Evolutionary conservation across 2,888 invertebrate species (phyloP).

Genomic region (Leucophenga maculata): DNA sequence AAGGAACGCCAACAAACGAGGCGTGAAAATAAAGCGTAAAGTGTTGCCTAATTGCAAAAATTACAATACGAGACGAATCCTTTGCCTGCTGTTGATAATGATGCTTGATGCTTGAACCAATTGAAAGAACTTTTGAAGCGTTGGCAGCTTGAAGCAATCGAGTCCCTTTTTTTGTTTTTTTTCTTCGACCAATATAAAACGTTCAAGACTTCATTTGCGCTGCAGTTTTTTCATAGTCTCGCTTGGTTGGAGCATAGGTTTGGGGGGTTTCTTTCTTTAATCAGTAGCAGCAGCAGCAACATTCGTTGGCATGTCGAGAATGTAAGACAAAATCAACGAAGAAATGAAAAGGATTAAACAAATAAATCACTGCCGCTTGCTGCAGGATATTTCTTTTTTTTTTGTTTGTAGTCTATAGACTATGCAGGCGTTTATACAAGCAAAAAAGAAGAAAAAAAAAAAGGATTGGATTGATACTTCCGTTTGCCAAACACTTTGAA

Average conservation of each 20-base stretch:
- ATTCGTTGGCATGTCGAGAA: background rate
- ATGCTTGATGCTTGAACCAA: constrained; percentile 7
- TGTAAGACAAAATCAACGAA: constrained; percentile 48
- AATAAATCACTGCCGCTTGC: constrained; percentile 56
- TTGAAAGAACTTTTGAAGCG: background rate
- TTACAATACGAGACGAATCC: background rate
- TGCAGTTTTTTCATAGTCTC: no score
- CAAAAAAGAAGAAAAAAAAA: constrained; percentile 38
- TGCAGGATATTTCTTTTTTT: constrained; percentile 48
- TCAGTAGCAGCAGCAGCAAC: background rate
- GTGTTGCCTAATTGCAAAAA: constrained; percentile 16
- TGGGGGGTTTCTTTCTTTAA: background rate
- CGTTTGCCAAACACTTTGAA: background rate
- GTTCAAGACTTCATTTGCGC: no score
- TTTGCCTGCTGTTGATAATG: background rate
- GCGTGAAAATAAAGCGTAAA: background rate
- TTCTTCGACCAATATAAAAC: background rate
- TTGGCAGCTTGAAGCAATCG: background rate
- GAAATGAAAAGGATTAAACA: constrained; percentile 60
- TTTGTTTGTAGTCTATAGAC: background rate
- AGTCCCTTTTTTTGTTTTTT: background rate
- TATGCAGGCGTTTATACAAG: constrained; percentile 5
- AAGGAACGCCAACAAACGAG: no score
- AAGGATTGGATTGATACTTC: constrained; percentile 7
- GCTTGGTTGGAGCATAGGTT: no score